These are phyloP conservation scores for Notolabrus celidotus DNA, from an alignment of 2,797 vertebrate species.

Conservation along the genomic window DNA sequence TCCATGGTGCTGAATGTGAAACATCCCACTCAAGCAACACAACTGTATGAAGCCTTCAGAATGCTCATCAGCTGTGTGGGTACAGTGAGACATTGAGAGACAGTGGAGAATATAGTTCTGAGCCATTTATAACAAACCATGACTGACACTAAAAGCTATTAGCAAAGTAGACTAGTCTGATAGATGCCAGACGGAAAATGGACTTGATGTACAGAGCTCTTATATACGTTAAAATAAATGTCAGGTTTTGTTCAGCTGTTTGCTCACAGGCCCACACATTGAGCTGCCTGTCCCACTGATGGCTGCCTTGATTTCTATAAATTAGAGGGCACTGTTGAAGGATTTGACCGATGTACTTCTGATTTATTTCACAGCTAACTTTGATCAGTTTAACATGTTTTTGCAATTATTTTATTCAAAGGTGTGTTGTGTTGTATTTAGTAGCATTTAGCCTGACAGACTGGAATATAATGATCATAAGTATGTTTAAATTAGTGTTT, in stretches of 20 bases:
- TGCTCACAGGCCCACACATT: background rate
- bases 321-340: too few species aligned
- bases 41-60: background rate
- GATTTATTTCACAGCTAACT: too few species aligned
- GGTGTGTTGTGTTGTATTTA: too few species aligned
- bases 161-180: background rate
- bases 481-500: too few species aligned
- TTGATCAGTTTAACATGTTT: too few species aligned
- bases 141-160: background rate
- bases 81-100: background rate
- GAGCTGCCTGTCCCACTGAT: background rate
- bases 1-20: slow-evolving; percentile 40
- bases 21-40: background rate
- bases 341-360: too few species aligned
- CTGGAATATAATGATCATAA: too few species aligned
- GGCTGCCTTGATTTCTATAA: too few species aligned
- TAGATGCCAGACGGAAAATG: background rate
- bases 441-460: too few species aligned
- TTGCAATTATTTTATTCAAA: too few species aligned
- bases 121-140: background rate
- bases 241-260: too few species aligned
- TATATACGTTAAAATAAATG: too few species aligned
- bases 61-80: background rate
- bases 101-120: background rate
- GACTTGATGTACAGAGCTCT: background rate